Conservation (phyloP, 2,797 vertebrate genomes). For the Tragopan temminckii region DNA sequence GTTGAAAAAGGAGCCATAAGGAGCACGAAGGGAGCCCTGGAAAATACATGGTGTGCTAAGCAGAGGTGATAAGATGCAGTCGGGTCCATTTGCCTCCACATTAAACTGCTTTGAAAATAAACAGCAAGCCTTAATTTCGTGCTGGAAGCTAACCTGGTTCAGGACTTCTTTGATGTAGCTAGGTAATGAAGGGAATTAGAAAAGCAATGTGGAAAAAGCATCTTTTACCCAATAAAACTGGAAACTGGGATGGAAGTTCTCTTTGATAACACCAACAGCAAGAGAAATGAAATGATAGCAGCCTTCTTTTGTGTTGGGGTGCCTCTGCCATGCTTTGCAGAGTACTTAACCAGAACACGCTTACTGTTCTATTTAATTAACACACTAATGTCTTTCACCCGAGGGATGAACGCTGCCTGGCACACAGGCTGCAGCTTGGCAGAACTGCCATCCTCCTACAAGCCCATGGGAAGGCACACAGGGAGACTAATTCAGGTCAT, state of each 20-base stretch:
- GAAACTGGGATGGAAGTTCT: not conserved
- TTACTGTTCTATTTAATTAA: not conserved
- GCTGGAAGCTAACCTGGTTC: not conserved
- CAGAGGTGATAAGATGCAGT: not conserved
- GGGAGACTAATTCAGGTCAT: not conserved
- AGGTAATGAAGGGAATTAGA: not conserved
- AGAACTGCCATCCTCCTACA: not conserved
- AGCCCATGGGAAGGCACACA: not conserved
- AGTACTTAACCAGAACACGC: not conserved
- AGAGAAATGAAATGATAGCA: not conserved
- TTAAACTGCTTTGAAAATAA: conserved; percentile 42
- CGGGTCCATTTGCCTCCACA: not conserved
- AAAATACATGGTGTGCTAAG: rapidly evolving
- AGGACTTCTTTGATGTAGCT: not conserved
- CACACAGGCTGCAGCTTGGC: not conserved
- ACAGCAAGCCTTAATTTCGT: conserved; percentile 36
- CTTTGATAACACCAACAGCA: not conserved
- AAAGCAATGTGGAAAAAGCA: not conserved
- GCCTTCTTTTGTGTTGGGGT: not conserved
- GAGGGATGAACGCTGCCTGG: not conserved
- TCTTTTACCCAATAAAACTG: not conserved
- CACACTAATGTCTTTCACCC: rapidly evolving
- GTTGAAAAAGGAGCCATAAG: not conserved
- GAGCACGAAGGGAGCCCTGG: not conserved
- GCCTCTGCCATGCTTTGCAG: not conserved